Evolutionary conservation across 1,140 invertebrate genomes (phyloP), one percentile per base, ranked within the genome.

Genomic region (Listronotus oregonensis): DNA sequence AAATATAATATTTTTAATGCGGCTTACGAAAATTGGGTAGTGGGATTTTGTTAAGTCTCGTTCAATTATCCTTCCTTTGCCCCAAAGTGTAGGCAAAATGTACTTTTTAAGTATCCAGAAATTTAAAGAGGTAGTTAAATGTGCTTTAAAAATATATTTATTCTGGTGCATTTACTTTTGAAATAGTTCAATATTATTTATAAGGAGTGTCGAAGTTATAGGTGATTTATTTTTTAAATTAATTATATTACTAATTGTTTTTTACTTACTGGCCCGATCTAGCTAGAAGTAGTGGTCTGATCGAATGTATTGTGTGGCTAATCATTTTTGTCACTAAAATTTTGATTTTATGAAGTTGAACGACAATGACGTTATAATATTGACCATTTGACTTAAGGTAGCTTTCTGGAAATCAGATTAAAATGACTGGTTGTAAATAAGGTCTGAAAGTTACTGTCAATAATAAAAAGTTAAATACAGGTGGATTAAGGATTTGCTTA

Each of bases 241-340:
- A 21, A 32, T 3, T 17, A 40, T 5, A 11, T 57, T 11, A n/a
- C 8, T 34, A 57, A 42, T 44, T 57, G 4, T 32, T 17, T 11
- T 58, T 6, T 34, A 39, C 46, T 58, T 44, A 65, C 63, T 46
- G 39, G 31, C 47, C 47, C 4, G 17, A 6, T 14, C 50, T 37
- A 17, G 14, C 12, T 12, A 58, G 3, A 31, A 65, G 14, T 17
- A 50, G 31, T 46, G 31, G 14, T 31, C 12, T 58, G 14, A 58
- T 27, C 15, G 46, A 46, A 51, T 46, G 58, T 32, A 65, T 17
- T 37, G 52, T n/a, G 42, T 47, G 46, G 6, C 17, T 17, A 15
- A 65, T 51, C 63, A 65, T 65, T 57, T 65, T 65, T 51, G 32
- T 27, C 11, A 58, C 55, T 57, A 32, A 65, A 65, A 57, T 65